Evolutionary conservation across 2,113 vertebrate genomes (phyloP).

Genomic region (Regulus satrapa): DNA sequence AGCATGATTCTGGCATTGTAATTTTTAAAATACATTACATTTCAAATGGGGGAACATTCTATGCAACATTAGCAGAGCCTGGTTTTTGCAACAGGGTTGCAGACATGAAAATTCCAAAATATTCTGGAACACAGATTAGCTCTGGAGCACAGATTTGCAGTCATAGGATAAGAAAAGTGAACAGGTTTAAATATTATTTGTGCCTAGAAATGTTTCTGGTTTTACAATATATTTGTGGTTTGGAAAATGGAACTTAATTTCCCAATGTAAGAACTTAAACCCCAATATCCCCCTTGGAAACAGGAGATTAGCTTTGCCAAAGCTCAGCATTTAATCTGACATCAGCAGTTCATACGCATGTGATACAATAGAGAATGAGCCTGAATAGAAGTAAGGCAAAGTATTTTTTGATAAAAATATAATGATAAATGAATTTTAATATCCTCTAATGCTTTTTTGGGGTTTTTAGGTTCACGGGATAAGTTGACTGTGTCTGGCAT

Average conservation of each 20-base stretch:
- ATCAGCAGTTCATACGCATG: not conserved
- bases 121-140: not conserved
- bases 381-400: not conserved
- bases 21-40: not conserved
- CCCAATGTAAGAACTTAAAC: not conserved
- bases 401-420: not conserved
- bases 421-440: not conserved
- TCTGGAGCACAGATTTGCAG: not conserved
- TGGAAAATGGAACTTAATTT: not conserved
- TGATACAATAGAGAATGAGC: not conserved
- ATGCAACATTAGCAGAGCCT: not conserved
- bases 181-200: not conserved
- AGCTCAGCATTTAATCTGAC: not conserved
- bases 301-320: not conserved
- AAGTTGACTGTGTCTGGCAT: not conserved
- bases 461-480: not conserved
- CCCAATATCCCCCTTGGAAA: not conserved
- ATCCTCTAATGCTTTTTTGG: not conserved
- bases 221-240: not conserved
- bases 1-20: not conserved
- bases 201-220: not conserved
- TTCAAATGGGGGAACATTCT: not conserved
- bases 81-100: not conserved
- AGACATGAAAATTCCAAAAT: not conserved
- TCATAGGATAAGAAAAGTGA: not conserved